Percentiles rank a stretch among this genome's conserved stretches.
These are phyloP conservation scores for Oscheius sp. DNA, from an alignment of 2,888 invertebrate species.

Conservation along the genomic window DNA sequence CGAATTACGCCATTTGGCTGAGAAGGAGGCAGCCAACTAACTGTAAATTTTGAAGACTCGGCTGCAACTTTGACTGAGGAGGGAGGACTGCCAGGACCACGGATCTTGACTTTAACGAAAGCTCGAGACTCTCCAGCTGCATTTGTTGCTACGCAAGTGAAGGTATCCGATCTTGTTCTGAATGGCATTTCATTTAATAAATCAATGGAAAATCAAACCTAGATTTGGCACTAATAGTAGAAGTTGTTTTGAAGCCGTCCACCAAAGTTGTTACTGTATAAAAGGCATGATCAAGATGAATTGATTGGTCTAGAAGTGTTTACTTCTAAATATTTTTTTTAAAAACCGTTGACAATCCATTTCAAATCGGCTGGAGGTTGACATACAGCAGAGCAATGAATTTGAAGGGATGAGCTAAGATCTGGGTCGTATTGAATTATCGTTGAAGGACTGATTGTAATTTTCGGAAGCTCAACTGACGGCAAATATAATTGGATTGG, in stretches of 20 bases:
- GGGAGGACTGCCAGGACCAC: conserved; percentile 54
- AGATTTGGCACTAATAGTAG: conserved; percentile 44
- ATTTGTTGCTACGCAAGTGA: conserved; percentile 49
- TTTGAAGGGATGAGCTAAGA: conserved; percentile 34
- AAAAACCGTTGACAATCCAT: conserved; percentile 39
- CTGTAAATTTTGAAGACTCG: conserved; percentile 39
- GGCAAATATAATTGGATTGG: too few relatives aligned
- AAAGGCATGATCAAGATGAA: conserved; percentile 46
- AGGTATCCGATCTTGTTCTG: conserved; percentile 50
- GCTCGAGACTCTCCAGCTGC: conserved; percentile 45
- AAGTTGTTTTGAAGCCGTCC: conserved; percentile 38
- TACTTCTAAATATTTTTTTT: background rate
- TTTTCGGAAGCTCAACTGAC: conserved; percentile 34
- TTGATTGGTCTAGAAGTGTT: conserved; percentile 22
- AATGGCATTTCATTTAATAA: too few relatives aligned
- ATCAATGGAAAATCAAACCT: conserved; percentile 26
- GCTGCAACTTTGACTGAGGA: conserved; percentile 46
- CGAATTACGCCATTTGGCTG: conserved; percentile 54
- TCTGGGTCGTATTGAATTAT: conserved; percentile 38
- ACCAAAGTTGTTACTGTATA: conserved; percentile 45
- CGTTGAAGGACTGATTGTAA: conserved; percentile 31
- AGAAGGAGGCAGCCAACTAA: conserved; percentile 53
- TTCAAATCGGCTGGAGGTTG: conserved; percentile 31
- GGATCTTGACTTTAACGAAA: conserved; percentile 38
- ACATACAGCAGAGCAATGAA: conserved; percentile 43